These are phyloP conservation scores for Lamellibrachia luymesi DNA, from an alignment of 1,140 invertebrate species.

Conservation along the genomic window DNA sequence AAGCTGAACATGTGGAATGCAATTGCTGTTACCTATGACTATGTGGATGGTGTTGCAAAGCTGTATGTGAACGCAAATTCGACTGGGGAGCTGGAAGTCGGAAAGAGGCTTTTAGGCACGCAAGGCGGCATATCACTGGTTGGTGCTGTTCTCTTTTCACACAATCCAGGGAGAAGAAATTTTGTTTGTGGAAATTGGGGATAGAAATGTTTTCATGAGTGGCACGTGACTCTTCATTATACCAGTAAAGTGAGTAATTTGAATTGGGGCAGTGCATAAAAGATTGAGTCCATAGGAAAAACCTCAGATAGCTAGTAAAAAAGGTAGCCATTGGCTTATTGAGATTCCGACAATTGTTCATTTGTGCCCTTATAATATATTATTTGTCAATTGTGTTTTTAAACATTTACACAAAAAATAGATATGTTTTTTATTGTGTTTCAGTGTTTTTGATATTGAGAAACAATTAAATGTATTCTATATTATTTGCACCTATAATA, in stretches of 20 bases:
- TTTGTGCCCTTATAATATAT: too few species aligned
- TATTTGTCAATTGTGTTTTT: too few species aligned
- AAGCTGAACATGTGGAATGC: background rate
- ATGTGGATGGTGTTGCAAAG: background rate
- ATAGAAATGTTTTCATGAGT: background rate
- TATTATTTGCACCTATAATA: too few species aligned
- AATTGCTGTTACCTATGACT: slow-evolving; percentile 11
- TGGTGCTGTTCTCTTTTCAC: background rate
- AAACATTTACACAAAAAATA: too few species aligned
- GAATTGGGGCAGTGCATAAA: too few species aligned
- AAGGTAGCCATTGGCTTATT: too few species aligned
- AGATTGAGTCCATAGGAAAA: too few species aligned
- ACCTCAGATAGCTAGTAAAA: too few species aligned
- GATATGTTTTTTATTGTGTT: too few species aligned
- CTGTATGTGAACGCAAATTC: slow-evolving; percentile 3
- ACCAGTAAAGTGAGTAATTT: background rate
- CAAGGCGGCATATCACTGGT: background rate
- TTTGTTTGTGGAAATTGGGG: background rate
- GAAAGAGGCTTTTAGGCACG: background rate
- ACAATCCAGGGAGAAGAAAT: background rate
- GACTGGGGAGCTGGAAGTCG: background rate
- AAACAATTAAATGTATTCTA: too few species aligned
- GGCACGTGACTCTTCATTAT: background rate
- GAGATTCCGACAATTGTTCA: too few species aligned
- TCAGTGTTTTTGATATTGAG: too few species aligned